Base-by-base conservation (phyloP, 2,113 vertebrate species). In the Accipiter cooperii region DNA sequence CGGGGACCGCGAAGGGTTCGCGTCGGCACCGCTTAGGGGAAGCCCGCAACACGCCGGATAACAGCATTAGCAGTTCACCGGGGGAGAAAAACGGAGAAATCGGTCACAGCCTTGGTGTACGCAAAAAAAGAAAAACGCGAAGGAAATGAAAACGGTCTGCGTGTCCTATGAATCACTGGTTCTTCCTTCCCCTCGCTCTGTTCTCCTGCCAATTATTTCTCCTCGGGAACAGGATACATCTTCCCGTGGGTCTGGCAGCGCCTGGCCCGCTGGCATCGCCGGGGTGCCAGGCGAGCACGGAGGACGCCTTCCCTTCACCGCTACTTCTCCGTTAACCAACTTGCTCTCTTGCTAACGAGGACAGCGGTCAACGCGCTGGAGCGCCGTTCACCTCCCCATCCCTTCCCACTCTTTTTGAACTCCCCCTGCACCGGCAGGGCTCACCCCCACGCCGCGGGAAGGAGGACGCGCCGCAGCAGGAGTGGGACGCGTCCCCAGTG, bases 11-110 rank as follows among this genome's bases (percentile, higher is more conserved):
- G 21, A 21, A 58, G 80, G 25, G 42, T 5, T 69, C 0, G 0
- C 24, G 44, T 34, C 1, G 0, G 28, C 0, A 0, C 36, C 47
- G 80, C 44, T n/a, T 5, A 8, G 36, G 19, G 19, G 25, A 76
- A 6, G 25, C 26, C n/a, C 3, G 3, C 2, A 10, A 38, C 60
- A 38, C n/a, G 3, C 18, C 0, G 3, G 29, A n/a, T 13, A 12
- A 19, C 13, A 21, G 84, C 5, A 0, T 21, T 5, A 49, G 57
- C 20, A 8, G 36, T 17, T 87, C 74, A 28, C 12, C 1, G 0
- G 20, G 18, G 60, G 42, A 52, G 8, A 29, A 44, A 91, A 83
- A 21, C 51, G 64, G 55, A 49, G 57, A 47, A 71, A 74, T 40
- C 2, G 2, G 22, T 52, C 83, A 17, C 61, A 46, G 82, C 57